Percentiles rank a stretch among this genome's conserved stretches.
phyloP scores from a whole-genome alignment of 2,888 invertebrate genomes.

The Amiota minor region DNA sequence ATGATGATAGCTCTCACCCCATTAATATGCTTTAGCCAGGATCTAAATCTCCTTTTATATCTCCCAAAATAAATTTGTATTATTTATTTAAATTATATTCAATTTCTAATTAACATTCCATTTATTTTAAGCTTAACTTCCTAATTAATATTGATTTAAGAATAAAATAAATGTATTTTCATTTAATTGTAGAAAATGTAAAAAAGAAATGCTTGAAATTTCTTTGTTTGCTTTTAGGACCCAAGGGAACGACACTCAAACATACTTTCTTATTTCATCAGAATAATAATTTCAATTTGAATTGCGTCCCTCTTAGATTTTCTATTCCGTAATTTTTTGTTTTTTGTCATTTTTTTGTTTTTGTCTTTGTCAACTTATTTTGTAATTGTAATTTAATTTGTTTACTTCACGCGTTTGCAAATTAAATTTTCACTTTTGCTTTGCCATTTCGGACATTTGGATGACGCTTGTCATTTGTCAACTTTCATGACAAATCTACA shows the following conservation, averaged over 20 bases:
- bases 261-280: neutral
- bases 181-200: neutral
- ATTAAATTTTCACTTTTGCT: constrained; percentile 32
- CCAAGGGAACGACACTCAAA: neutral
- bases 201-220: constrained; percentile 17
- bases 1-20: too few relatives aligned
- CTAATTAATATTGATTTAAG: too few relatives aligned
- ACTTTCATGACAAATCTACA: neutral
- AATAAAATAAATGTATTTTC: too few relatives aligned
- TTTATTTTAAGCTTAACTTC: too few relatives aligned
- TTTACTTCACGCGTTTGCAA: constrained; percentile 38
- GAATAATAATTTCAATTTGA: too few relatives aligned
- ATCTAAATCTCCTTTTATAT: too few relatives aligned
- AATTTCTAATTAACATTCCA: too few relatives aligned
- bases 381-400: constrained; percentile 34
- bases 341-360: constrained; percentile 38
- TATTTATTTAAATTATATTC: too few relatives aligned
- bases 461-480: constrained; percentile 22
- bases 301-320: too few relatives aligned
- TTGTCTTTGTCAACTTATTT: constrained; percentile 19
- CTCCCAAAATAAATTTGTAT: too few relatives aligned
- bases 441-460: constrained; percentile 21
- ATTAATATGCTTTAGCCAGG: too few relatives aligned
- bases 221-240: neutral
- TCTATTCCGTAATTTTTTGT: constrained; percentile 33